phyloP scores from a whole-genome alignment of 2,888 invertebrate species.

The Rotaria sp. region DNA sequence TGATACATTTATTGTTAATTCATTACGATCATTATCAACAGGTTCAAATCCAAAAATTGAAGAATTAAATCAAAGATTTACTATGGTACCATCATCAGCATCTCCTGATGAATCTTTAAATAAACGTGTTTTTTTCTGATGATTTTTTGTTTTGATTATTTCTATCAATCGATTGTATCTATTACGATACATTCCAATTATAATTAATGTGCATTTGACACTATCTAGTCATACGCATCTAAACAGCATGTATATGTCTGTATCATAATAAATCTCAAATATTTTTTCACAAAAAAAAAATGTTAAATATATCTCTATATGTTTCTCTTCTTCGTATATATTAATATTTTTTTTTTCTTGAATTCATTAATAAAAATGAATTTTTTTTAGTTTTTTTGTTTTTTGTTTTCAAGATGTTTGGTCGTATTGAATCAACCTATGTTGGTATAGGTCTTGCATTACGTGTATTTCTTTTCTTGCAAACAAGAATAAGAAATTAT shows the following conservation, averaged over 20 bases:
- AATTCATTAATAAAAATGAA: neutral
- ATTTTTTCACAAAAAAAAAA: neutral
- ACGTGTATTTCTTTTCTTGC: conserved; percentile 4
- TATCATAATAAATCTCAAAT: neutral
- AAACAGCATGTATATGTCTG: neutral
- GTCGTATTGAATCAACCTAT: neutral
- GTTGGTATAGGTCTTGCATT: neutral
- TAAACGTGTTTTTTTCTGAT: neutral
- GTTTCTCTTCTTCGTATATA: neutral
- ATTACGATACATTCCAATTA: neutral
- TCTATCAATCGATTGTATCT: neutral
- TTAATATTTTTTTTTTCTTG: neutral
- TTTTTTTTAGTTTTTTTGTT: neutral
- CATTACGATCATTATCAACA: neutral
- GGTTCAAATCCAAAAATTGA: neutral
- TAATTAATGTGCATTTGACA: neutral
- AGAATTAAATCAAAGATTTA: neutral
- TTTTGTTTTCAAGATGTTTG: neutral
- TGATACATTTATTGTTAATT: neutral
- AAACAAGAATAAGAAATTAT: neutral
- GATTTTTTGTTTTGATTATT: neutral
- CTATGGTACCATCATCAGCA: neutral
- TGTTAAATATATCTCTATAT: neutral
- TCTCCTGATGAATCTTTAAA: neutral
- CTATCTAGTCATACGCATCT: neutral